Conservation (phyloP, 2,113 vertebrate species). For the Lota lota region DNA sequence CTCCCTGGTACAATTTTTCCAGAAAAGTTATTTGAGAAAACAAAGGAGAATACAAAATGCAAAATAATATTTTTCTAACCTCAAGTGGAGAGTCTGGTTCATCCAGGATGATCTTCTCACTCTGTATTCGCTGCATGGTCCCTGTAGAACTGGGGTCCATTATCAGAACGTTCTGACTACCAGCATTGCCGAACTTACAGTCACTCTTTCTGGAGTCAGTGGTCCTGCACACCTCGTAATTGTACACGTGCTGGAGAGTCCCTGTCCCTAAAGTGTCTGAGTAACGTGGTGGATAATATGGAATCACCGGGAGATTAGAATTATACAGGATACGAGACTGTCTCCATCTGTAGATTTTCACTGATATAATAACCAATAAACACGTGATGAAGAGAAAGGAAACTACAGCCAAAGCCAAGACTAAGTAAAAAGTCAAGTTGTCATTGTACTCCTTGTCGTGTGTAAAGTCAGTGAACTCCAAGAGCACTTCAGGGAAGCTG, state of each 20-base stretch:
- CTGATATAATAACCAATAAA: constrained; percentile 69
- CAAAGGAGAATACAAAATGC: neutral
- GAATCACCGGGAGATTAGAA: constrained; percentile 51
- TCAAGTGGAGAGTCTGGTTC: constrained; percentile 13
- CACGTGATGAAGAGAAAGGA: constrained; percentile 68
- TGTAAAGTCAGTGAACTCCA: constrained; percentile 63
- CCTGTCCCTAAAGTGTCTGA: constrained; percentile 47
- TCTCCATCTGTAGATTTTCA: constrained; percentile 66
- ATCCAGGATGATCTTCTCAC: neutral
- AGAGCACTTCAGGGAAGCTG: constrained; percentile 72
- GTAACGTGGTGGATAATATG: constrained; percentile 55
- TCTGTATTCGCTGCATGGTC: neutral
- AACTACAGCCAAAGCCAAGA: constrained; percentile 70
- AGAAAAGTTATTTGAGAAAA: constrained; percentile 4
- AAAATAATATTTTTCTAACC: neutral
- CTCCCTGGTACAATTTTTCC: too few relatives aligned
- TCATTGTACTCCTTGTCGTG: constrained; percentile 55
- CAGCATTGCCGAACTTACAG: constrained; percentile 9
- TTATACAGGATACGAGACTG: constrained; percentile 39
- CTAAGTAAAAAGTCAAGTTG: constrained; percentile 65
- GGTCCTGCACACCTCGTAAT: constrained; percentile 74
- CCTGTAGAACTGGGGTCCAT: constrained; percentile 5
- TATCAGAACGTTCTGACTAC: constrained; percentile 14
- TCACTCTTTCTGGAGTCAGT: constrained; percentile 37
- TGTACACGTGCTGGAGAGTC: constrained; percentile 30